Evolutionary conservation across 2,113 vertebrate genomes (phyloP).

Genomic region (Pseudorhombus dupliciocellatus): DNA sequence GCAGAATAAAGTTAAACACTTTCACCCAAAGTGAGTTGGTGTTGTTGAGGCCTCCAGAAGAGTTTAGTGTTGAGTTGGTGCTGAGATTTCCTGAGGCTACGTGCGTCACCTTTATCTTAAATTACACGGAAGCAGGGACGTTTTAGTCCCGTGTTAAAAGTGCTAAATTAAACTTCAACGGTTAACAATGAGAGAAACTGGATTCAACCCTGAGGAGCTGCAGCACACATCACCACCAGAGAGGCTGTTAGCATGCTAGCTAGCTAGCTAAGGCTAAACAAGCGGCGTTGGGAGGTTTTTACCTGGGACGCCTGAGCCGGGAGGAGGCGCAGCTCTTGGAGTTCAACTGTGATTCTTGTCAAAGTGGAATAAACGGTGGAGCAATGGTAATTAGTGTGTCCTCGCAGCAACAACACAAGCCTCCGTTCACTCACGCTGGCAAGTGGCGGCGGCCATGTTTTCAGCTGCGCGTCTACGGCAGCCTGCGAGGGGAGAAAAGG

Average conservation of each 20-base stretch:
- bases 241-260: not conserved
- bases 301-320: not conserved
- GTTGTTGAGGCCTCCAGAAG: no score
- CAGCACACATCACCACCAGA: not conserved
- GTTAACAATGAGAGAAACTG: not conserved
- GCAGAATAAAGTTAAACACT: no score
- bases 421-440: constrained; percentile 42
- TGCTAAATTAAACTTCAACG: not conserved
- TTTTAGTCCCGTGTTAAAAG: no score
- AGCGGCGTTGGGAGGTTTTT: not conserved
- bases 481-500: not conserved
- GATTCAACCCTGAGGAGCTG: not conserved
- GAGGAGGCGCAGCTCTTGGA: not conserved
- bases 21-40: no score
- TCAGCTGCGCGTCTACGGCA: constrained; percentile 63
- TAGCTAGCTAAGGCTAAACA: not conserved
- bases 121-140: no score
- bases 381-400: not conserved
- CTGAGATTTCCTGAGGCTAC: no score
- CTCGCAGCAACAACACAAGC: not conserved
- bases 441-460: constrained; percentile 78
- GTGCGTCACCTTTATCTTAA: no score
- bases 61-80: no score
- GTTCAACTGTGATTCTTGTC: not conserved
- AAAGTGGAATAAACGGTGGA: not conserved